Evolutionary conservation across 2,888 invertebrate genomes (phyloP).

Genomic region (Gymnocheta viridis): DNA sequence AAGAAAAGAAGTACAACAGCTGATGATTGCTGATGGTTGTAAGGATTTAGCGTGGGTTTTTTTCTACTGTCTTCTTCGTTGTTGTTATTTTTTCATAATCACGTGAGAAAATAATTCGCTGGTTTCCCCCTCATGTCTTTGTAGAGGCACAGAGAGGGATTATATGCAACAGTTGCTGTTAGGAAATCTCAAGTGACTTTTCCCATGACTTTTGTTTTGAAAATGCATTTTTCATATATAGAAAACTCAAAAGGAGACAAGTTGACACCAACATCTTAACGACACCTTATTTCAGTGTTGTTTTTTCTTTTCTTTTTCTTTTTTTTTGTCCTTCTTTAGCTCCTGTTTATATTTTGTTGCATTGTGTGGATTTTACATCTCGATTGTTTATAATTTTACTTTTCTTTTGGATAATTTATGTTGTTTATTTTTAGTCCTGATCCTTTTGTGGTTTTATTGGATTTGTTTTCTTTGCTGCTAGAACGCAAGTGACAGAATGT

Average conservation of each 20-base stretch:
- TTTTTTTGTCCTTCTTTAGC: not conserved
- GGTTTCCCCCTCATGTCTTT: slow-evolving; percentile 24
- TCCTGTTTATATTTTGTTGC: slow-evolving; percentile 21
- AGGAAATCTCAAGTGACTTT: slow-evolving; percentile 54
- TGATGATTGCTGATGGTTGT: slow-evolving; percentile 41
- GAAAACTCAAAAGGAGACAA: slow-evolving; percentile 51
- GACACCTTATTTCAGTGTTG: slow-evolving; percentile 40
- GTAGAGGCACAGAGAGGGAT: not conserved
- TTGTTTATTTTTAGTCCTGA: slow-evolving; percentile 46
- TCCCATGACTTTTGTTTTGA: slow-evolving; percentile 57
- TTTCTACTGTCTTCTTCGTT: not conserved
- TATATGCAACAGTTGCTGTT: slow-evolving; percentile 59
- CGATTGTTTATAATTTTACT: slow-evolving; percentile 26
- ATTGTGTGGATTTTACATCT: slow-evolving; percentile 30
- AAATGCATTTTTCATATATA: slow-evolving; percentile 26
- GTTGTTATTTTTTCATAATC: slow-evolving; percentile 5
- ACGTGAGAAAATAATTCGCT: slow-evolving; percentile 61
- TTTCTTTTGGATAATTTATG: slow-evolving; percentile 42
- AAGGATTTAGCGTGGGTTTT: slow-evolving; percentile 58
- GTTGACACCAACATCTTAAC: slow-evolving; percentile 59
- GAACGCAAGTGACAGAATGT: slow-evolving; percentile 9
- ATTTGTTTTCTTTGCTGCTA: slow-evolving; percentile 32
- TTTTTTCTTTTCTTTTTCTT: not conserved
- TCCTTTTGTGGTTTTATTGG: slow-evolving; percentile 69
- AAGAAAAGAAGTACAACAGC: slow-evolving; percentile 46